Percentiles rank a stretch among this genome's conserved stretches.
phyloP scores from a whole-genome alignment of 2,797 vertebrate species.

The Oreochromis mossambicus region DNA sequence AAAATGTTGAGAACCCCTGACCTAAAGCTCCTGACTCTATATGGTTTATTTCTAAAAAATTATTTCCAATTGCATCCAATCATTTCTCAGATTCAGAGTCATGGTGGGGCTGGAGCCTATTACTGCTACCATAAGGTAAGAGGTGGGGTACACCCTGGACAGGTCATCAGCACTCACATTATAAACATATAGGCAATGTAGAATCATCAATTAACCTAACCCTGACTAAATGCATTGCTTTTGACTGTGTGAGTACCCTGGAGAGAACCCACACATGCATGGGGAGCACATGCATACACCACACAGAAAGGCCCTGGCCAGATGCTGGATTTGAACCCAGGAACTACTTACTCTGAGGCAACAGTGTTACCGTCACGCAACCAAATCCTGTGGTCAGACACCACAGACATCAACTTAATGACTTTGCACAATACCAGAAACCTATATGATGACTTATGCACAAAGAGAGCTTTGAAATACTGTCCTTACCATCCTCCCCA shows the following conservation, averaged over 20 bases:
- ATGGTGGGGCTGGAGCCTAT: not conserved
- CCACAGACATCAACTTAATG: not conserved
- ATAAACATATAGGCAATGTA: not conserved
- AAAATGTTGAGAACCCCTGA: not conserved
- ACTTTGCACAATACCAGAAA: not conserved
- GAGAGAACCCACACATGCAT: not conserved
- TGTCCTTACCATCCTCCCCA: slow-evolving; percentile 93
- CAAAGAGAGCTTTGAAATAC: not conserved
- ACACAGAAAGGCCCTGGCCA: not conserved
- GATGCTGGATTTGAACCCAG: not conserved
- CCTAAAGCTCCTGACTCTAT: not conserved
- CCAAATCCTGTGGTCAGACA: not conserved
- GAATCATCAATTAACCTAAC: not conserved
- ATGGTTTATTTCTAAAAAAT: not conserved
- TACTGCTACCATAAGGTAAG: not conserved
- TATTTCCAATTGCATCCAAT: not conserved
- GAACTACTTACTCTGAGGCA: not conserved
- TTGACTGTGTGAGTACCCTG: not conserved
- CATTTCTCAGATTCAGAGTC: not conserved
- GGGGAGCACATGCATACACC: not conserved
- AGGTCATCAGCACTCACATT: not conserved
- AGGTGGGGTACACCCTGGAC: not conserved
- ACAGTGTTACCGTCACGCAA: not conserved
- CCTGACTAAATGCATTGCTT: not conserved
- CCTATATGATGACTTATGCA: not conserved